Conservation (phyloP, 92 coral and sea anemone genomes). For the Zoanthus sansibaricus region DNA sequence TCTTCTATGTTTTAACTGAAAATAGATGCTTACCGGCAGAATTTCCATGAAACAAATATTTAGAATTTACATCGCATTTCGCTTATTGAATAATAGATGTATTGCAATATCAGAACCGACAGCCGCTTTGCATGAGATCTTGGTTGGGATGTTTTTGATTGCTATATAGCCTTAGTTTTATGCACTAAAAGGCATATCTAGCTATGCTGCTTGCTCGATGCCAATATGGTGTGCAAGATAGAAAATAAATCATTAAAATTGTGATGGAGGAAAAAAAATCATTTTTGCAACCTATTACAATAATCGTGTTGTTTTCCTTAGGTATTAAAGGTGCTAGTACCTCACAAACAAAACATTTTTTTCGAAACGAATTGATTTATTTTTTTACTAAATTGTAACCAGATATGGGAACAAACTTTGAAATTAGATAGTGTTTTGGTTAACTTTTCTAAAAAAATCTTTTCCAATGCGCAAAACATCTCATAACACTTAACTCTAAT, state of each 20-base stretch:
- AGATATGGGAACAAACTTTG: neutral
- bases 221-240: neutral
- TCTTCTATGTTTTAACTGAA: neutral
- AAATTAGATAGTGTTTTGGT: slow-evolving; percentile 1
- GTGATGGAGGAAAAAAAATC: neutral
- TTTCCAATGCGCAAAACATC: slow-evolving; percentile 6
- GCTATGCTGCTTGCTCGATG: slow-evolving; percentile 16
- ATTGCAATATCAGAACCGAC: slow-evolving; percentile 39
- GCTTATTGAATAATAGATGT: slow-evolving; percentile 46
- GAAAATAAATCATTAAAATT: neutral
- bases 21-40: neutral
- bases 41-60: slow-evolving; percentile 37
- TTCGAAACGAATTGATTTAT: slow-evolving; percentile 35
- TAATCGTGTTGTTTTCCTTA: slow-evolving; percentile 40
- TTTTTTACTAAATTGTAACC: slow-evolving; percentile 9
- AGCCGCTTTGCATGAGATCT: slow-evolving; percentile 43
- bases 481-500: slow-evolving; percentile 21
- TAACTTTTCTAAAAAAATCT: slow-evolving; percentile 8
- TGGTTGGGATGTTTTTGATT: slow-evolving; percentile 18
- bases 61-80: slow-evolving; percentile 48
- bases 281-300: slow-evolving; percentile 17
- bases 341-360: slow-evolving; percentile 40
- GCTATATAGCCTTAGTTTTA: slow-evolving; percentile 11
- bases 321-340: slow-evolving; percentile 15
- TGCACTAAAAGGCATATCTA: slow-evolving; percentile 9